Evolutionary conservation across 2,797 vertebrate species (phyloP), one percentile per base, ranked within the genome.

Genomic region (Gastrophryne carolinensis): DNA sequence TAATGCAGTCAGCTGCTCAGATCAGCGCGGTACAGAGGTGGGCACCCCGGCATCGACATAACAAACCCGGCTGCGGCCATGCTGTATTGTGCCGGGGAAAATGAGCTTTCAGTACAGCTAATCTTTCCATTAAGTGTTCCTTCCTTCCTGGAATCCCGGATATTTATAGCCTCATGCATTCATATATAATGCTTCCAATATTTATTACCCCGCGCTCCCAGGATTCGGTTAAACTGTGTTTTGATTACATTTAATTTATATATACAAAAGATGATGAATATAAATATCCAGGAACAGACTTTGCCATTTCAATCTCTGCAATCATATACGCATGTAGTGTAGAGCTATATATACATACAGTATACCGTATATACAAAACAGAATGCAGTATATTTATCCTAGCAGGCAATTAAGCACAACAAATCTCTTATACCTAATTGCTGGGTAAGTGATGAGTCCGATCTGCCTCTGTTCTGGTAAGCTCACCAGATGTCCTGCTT

Each of bases 81-180:
- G 56, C 67, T 61, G 30, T 35, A 57, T 39, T 56, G 56, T 64
- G 34, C 66, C 32, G 50, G 75, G 60, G 60, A 65, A 64, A 77
- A 77, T 71, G 3, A 77, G 50, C 67, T 71, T 47, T 71, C 49
- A 50, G 67, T 35, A 64, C 75, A 77, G 69, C 58, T 77, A 63
- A 77, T 77, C 67, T 65, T 71, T 56, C 75, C 49, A 71, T 77
- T 77, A 71, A 77, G 57, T 77, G 67, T 65, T 77, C 67, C 49
- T 71, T 71, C 60, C 60, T 77, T 77, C 75, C 75, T 64, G 67
- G 75, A 77, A 77, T 57, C 27, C 39, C 11, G 56, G 37, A n/a
- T 77, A 77, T 77, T 71, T 64, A 64, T 77, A 77, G 6, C 52
- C 39, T 61, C 75, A 71, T 71, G 29, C 64, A 65, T 77, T 65